phyloP scores from a whole-genome alignment of 2,888 invertebrate species.

The Folsomia candida region DNA sequence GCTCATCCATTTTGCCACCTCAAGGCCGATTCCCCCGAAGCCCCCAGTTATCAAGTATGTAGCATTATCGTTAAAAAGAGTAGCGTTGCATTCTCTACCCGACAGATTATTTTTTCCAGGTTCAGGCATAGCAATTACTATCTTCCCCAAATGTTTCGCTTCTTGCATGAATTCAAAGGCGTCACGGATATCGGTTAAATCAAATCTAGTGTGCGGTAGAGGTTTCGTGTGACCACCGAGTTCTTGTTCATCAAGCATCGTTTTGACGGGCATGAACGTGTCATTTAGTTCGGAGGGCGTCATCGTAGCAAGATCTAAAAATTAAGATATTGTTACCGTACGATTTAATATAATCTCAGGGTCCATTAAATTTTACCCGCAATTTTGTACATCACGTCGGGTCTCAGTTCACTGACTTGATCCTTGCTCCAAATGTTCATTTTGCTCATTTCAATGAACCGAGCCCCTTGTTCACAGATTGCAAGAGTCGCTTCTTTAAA shows the following conservation, averaged over 20 bases:
- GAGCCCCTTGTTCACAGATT: background rate
- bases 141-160: constrained; percentile 23
- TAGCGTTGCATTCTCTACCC: background rate
- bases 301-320: too few relatives aligned
- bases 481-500: constrained; percentile 12
- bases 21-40: constrained; percentile 26
- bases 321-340: too few relatives aligned
- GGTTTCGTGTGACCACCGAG: background rate
- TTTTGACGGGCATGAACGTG: background rate
- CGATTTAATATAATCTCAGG: too few relatives aligned
- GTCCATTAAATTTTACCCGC: too few relatives aligned
- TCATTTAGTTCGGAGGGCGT: background rate
- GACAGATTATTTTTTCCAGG: constrained; percentile 9
- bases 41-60: constrained; percentile 31
- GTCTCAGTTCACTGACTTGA: background rate
- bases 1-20: constrained; percentile 26
- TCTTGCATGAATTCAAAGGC: constrained; percentile 22
- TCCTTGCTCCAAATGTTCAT: constrained; percentile 10
- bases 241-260: too few relatives aligned
- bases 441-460: constrained; percentile 17
- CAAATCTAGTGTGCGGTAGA: constrained; percentile 18
- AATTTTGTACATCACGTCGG: constrained; percentile 4
- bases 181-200: constrained; percentile 13
- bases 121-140: constrained; percentile 19
- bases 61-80: constrained; percentile 11